Evolutionary conservation across 1,140 invertebrate species (phyloP), one percentile per base, ranked within the genome.

Genomic region (Aradophagus sp.): DNA sequence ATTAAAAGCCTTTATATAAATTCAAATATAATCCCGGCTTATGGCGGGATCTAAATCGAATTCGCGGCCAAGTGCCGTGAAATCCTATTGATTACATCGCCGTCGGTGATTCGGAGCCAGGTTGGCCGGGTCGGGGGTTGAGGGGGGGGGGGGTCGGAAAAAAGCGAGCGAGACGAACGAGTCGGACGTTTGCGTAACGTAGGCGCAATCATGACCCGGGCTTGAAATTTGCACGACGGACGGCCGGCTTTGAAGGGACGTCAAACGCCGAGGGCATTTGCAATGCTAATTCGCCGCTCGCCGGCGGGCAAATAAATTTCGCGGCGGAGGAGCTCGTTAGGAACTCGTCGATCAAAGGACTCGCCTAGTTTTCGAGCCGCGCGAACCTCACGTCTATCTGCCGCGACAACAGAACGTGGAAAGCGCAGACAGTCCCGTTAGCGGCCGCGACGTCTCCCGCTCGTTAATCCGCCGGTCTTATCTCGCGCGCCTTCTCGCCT

Each of bases 391-490:
- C 59, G 63, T 45, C 45, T 67, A 67, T 67, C 53, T 14, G 31
- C 44, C 14, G 27, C 39, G 44, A 35, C 27, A 58, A 58, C 20
- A 5, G 6, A 10, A 44, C 47, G 42, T n/a, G 27, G 20, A 44
- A 61, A 50, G 55, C 56, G 53, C 50, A 45, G 68, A 72, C 68
- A 65, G 68, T 65, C 50, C 68, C 68, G 68, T 72, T 72, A 72
- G 41, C 19, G 19, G 38, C 39, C 26, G 14, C 45, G 55, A 39
- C 53, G 55, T 52, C 67, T 63, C 45, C 45, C 38, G 61, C 68
- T 72, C 65, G 73, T 75, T 75, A 73, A 75, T 75, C 70, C 61
- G 61, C 45, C 35, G 48, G 56, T 7, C 55, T 67, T 63, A 66
- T 65, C 66, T 53, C 41, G 39, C 63, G 31, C 58, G 15, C 34